Base-by-base conservation (phyloP, 2,113 vertebrate genomes). In the Planiliza haematocheilus region DNA sequence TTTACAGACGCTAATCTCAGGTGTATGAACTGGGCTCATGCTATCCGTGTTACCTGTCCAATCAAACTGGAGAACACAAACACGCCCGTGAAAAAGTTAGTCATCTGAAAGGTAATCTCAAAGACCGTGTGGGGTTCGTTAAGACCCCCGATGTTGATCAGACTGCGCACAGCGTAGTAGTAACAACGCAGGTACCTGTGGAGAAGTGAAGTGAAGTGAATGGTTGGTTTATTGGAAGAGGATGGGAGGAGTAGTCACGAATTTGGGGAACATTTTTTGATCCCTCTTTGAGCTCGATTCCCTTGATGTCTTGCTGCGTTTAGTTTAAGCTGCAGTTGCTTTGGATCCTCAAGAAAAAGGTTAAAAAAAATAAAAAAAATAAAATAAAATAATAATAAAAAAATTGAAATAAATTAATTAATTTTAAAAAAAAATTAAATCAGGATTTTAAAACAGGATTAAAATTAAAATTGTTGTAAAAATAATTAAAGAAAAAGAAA, bases 41-140 rank as follows among this genome's bases (percentile, higher is more conserved):
- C 76, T 81, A 82, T 75, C 34, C 62, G 0, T 73, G 71, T 88
- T 96, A 98, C 97, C 96, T 98, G 97, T 78, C 97, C 97, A 82
- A 98, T 97, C 86, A 98, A 93, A 74, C 96, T 95, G 90, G 97
- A 98, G 90, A 99, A 97, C 61, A 98, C 97, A 85, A 98, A 98
- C 79, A 98, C 95, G 0, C 97, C 97, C 46, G 88, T 81, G 90
- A 98, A 98, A 86, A 95, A 98, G 91, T 99, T 98, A 46, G 92
- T 55, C 81, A 98, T 87, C 85, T 99, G 97, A 81, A 99, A 98
- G 74, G 90, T 0, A 34, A 97, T 97, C 91, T 98, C 96, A 85
- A 96, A 98, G 21, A 85, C 73, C 0, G 94, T 97, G 5, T 93
- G 70, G 18, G 97, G 97, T 87, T 98, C 96, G 20, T 94, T 87